These are phyloP conservation scores for Onthophagus sagittarius DNA, from an alignment of 2,888 invertebrate genomes.

Conservation along the genomic window DNA sequence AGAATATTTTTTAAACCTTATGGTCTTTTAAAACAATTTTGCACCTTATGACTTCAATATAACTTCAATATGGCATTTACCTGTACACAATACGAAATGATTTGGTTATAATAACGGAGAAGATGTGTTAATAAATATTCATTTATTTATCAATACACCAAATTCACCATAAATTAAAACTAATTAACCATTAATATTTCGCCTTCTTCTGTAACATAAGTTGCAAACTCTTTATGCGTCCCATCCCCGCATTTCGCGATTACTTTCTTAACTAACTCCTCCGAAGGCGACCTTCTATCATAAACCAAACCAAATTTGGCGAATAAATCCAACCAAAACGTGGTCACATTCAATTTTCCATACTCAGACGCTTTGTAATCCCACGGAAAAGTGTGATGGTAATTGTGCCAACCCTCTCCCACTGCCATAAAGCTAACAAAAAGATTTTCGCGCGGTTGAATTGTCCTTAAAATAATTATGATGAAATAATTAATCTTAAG, in stretches of 20 bases:
- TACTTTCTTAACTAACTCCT: slow-evolving; percentile 65
- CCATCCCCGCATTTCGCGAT: slow-evolving; percentile 68
- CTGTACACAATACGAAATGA: no score
- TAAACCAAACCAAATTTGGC: slow-evolving; percentile 71
- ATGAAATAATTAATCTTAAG: neutral
- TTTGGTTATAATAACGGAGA: no score
- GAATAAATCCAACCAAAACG: slow-evolving; percentile 65
- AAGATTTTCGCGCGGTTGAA: slow-evolving; percentile 76
- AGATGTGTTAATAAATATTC: no score
- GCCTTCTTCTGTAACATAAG: neutral
- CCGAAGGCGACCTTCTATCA: slow-evolving; percentile 65
- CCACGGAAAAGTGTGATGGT: slow-evolving; percentile 92
- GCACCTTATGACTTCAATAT: no score
- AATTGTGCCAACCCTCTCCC: slow-evolving; percentile 83
- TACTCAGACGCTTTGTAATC: slow-evolving; percentile 89
- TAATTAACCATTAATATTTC: neutral
- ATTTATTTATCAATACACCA: no score
- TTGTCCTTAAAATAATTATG: slow-evolving; percentile 52
- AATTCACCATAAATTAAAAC: neutral
- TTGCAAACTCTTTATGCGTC: slow-evolving; percentile 5
- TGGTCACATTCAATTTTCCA: slow-evolving; percentile 60
- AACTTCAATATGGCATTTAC: no score
- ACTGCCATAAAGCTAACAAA: slow-evolving; percentile 68
- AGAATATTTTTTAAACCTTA: no score
- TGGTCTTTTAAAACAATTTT: no score